Base-by-base conservation (phyloP, 2,113 vertebrate species). In the Pangasianodon gigas region DNA sequence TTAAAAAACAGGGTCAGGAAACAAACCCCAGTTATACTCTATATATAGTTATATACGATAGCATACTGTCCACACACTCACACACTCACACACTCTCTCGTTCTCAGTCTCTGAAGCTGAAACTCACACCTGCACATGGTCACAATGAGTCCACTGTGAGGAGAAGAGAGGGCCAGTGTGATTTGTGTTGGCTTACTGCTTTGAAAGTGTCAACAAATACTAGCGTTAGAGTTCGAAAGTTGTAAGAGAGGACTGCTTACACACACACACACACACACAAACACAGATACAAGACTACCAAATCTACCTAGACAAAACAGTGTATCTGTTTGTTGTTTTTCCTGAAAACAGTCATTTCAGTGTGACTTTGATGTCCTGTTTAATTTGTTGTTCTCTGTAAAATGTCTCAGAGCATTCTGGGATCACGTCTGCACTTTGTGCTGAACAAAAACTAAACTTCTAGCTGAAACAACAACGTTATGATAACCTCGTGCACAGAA, bases 81-180 rank as follows among this genome's bases (percentile, higher is more conserved):
- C 41, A 77, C 41, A 46, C 75, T 48, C 46, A 51, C 79, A 19
- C 69, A 7, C 32, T 18, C 32, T 18, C n/a, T 71, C 37, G 7
- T 32, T 19, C 14, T 41, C 32, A 4, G 16, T 11, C 74, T 75
- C 75, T 48, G 4, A 16, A 14, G 11, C 77, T 18, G 44, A 51
- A 14, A 9, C 81, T 6, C 54, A 6, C 54, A 60, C 81, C 81
- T 58, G 82, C 54, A 14, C 54, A 54, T 1, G 14, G 46, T 24
- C 37, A 84, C 56, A 84, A 58, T 41, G 56, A 41, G 56, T 29
- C 82, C 37, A 46, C 82, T 84, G 82, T 84, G 82, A 44, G 11
- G 41, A 60, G 79, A 54, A 56, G 4, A 82, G 51, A 82, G 14
- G 19, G n/a, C 32, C 37, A 29, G 82, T 29, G 58, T 29, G 10